A percentile compares a stretch with the other conserved stretches of the same genome.
Conservation (phyloP, 2,888 invertebrate genomes). For the Oligia fasciuncula region DNA sequence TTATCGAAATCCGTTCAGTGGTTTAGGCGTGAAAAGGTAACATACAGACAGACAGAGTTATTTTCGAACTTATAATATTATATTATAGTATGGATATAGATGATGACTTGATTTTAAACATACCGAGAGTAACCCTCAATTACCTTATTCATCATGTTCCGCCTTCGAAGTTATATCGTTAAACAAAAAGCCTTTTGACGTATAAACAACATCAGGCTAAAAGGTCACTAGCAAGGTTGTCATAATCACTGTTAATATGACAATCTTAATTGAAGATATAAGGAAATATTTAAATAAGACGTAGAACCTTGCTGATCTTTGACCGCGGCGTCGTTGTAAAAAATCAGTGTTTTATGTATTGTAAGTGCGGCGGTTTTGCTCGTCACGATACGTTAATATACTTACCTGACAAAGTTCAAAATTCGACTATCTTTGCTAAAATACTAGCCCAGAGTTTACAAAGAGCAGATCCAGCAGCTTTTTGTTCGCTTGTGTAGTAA, state of each 20-base stretch:
- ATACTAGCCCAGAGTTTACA: too few species aligned
- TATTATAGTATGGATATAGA: too few species aligned
- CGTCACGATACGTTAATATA: too few species aligned
- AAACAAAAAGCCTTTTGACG: constrained; percentile 3
- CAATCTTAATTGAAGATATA: constrained; percentile 38
- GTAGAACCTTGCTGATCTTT: constrained; percentile 16
- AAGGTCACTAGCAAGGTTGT: constrained; percentile 39
- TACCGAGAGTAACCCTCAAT: neutral
- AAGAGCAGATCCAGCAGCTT: too few species aligned
- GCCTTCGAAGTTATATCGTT: constrained; percentile 5
- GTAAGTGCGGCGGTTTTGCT: neutral
- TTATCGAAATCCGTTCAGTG: too few species aligned
- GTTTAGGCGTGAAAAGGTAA: too few species aligned
- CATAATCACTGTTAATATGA: constrained; percentile 29
- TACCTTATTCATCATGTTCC: constrained; percentile 2
- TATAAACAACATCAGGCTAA: neutral
- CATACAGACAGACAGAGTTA: too few species aligned
- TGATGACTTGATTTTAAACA: neutral
- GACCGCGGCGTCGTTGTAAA: neutral
- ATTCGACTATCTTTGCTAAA: too few species aligned
- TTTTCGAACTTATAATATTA: too few species aligned
- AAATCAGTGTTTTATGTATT: constrained; percentile 20
- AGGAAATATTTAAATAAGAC: constrained; percentile 48
- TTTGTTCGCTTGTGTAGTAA: too few species aligned
- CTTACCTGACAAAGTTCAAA: too few species aligned